Evolutionary conservation across 2,797 vertebrate species (phyloP), one percentile per base, ranked within the genome.

Genomic region (Lithobates pipiens): DNA sequence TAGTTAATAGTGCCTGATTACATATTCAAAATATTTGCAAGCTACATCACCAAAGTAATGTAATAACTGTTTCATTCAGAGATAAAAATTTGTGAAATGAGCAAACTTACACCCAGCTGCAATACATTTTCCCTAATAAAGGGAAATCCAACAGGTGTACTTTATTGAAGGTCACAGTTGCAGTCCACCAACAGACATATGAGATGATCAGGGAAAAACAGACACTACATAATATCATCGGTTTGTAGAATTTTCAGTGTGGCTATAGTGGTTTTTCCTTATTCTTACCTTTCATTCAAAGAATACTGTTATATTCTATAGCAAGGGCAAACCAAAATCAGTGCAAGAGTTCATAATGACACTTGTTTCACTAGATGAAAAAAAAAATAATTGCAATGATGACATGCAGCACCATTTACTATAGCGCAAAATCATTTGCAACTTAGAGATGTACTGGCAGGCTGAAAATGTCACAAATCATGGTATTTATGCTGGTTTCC

Each of bases 141-240:
- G 34, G 57, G 32, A 63, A 73, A 39, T 70, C 46, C 57, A 61
- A 72, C 71, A 36, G n/a, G n/a, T 73, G 46, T 39, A 81, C 79
- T 81, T 73, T 81, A 81, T 81, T 81, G 32, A 73, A 57, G 34
- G 32, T 73, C 79, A 81, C 69, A 72, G 79, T 72, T 63, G 44
- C 10, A 81, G 79, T 81, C 79, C 36, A 72, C n/a, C 61, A 63
- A 63, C 61, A 63, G 21, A 63, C 18, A 25, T 65, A 23, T 23
- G 61, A 65, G 21, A 65, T 65, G n/a, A 65, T 11, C 3, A 18
- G 16, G 61, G 8, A 25, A n/a, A 65, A 65, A 9, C 18, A 63
- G 25, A 65, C 61, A 65, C 10, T n/a, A 65, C 11, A 65, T 9
- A 13, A 5, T 54, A 54, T 4, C 15, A 63, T 8, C 2, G 9